A percentile compares a stretch with the other conserved stretches of the same genome.
These are phyloP conservation scores for Corynorhinus townsendii DNA, from an alignment of 2,113 vertebrate genomes.

Conservation along the genomic window DNA sequence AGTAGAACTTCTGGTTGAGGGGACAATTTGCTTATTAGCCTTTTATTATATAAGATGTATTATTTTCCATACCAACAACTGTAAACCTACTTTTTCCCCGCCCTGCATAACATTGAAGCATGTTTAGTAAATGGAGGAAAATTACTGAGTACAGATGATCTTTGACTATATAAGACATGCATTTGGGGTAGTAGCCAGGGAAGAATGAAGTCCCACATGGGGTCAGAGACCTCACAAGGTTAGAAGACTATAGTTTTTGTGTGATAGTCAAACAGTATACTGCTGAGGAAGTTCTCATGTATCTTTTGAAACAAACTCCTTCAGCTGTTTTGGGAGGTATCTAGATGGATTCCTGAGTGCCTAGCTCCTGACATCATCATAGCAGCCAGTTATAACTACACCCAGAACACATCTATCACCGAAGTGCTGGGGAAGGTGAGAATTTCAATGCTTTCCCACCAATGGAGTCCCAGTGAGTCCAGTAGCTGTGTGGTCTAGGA, in stretches of 20 bases:
- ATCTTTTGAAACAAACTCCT: background rate
- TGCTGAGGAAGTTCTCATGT: background rate
- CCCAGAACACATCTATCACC: background rate
- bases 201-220: background rate
- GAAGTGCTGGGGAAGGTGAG: background rate
- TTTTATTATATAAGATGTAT: background rate
- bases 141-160: background rate
- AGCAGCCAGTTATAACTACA: background rate
- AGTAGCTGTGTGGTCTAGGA: background rate
- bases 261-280: background rate
- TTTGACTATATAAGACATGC: background rate
- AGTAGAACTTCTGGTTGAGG: no score
- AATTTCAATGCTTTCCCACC: background rate
- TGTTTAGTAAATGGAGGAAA: constrained; percentile 7
- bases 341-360: background rate
- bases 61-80: background rate
- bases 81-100: background rate
- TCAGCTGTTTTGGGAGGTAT: background rate
- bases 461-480: background rate
- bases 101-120: background rate
- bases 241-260: background rate
- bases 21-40: no score
- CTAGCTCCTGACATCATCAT: background rate
- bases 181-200: background rate
- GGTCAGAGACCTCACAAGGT: background rate